Base-by-base conservation (phyloP, 2,888 invertebrate genomes). In the Oeneis ivallda region DNA sequence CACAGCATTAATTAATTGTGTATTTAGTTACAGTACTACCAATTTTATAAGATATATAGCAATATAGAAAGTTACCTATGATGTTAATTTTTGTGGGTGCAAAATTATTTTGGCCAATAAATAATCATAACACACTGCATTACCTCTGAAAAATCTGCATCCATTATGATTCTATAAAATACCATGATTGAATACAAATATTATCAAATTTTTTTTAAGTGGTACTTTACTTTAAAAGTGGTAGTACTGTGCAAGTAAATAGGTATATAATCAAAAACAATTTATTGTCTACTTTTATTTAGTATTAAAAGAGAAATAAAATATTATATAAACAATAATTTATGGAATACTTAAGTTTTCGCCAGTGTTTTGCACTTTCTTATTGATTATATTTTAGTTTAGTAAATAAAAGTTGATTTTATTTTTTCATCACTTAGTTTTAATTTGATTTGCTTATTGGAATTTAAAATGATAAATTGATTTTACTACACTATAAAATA, bases 281-380 rank as follows among this genome's bases (percentile, higher is more conserved):
- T 41, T 56, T 17, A 41, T 56, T 13, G 41, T 17, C 39, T 17
- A 11, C 41, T 26, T 56, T 26, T 50, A 11, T 50, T 37, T 13
- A 56, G 41, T 56, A 56, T 56, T 52, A 32, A n/a, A n/a, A n/a
- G n/a, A n/a, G n/a, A n/a, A n/a, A n/a, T n/a, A n/a, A 32, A 11
- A 34, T 26, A 26, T 52, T 17, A 17, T 17, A 17, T 11, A 39
- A 37, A 54, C 9, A 11, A 8, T 39, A 56, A 41, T 26, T 37
- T 34, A 53, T 19, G 41, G 13, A 41, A 56, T 45, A 49, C 15
- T 11, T 39, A 49, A 50, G 49, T 39, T 39, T 39, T 45, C 45
- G 58, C 58, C 58, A 58, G 58, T 58, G 45, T 58, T 32, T 41
- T 45, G 58, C 58, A 58, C 26, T 45, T 57, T 57, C 39, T 26